Evolutionary conservation across 37 sponge, comb jelly and placozoan genomes (phyloP).

Genomic region (Diacarnus erythraeanus): DNA sequence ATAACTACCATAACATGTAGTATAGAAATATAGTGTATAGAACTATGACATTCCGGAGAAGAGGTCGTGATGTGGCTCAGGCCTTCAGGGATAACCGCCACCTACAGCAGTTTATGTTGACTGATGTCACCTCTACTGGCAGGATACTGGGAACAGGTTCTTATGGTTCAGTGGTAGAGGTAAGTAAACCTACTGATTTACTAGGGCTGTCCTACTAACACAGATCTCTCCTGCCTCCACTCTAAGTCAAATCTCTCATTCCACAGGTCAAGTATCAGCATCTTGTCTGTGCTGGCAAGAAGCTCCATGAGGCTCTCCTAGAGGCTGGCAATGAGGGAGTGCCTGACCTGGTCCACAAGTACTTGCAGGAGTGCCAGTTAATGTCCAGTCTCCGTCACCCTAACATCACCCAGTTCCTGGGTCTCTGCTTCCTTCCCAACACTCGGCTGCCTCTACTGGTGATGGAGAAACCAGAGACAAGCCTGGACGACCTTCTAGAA

Average conservation of each 20-base stretch:
- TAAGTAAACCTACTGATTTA: background rate
- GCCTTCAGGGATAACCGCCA: background rate
- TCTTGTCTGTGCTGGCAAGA: conserved; percentile 4
- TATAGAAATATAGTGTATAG: too few species aligned
- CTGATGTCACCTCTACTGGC: background rate
- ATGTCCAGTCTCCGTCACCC: conserved; percentile 13
- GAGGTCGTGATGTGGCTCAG: background rate
- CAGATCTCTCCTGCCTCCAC: too few species aligned
- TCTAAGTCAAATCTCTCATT: too few species aligned
- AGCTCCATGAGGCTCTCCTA: background rate
- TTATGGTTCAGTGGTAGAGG: conserved; percentile 4
- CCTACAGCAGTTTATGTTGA: conserved; percentile 41
- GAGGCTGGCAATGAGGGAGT: background rate
- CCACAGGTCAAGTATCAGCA: background rate
- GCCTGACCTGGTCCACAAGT: background rate
- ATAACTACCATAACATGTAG: too few species aligned
- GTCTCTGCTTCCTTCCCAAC: background rate
- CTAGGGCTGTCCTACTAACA: background rate
- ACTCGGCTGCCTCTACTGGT: conserved; percentile 11
- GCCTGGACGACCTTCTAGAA: background rate
- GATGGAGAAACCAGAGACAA: conserved; percentile 1
- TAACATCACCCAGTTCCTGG: conserved; percentile 10
- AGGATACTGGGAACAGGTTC: background rate
- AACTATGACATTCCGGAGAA: too few species aligned
- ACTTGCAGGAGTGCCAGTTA: conserved; percentile 8